Base-by-base conservation (phyloP, 2,888 invertebrate genomes). In the Ophion ellenae region DNA sequence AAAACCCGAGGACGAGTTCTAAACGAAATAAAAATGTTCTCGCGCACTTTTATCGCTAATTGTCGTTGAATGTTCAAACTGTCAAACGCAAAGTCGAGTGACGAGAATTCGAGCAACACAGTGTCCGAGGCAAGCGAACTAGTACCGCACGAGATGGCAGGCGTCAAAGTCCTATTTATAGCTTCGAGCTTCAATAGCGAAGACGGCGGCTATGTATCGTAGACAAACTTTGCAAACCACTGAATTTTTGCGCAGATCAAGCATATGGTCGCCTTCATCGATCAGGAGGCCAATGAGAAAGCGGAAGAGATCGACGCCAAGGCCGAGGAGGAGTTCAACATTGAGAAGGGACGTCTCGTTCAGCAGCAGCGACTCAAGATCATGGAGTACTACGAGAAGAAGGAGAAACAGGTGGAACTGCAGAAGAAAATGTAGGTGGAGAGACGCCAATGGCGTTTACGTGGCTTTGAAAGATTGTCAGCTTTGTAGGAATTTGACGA, bases 201-300 rank as follows among this genome's bases (percentile, higher is more conserved):
- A 14, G 47, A 40, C 47, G 67, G 20, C 4, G 11, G 32, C 10
- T 66, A 3, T 70, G 57, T 69, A 53, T 47, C 28, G 40, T 77
- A 66, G 67, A 69, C 59, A 61, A 69, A 53, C 81, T 71, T 20
- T 67, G 59, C 74, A 61, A 67, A 64, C 69, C 59, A 83, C 70
- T 69, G 74, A 63, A 66, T 83, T 74, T 81, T 91, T 94, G 47
- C 94, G 88, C 94, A 99, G 99, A 99, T 99, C 95, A 99, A 99
- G 96, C 99, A 99, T 95, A 99, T 99, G 99, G 99, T 99, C 98
- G 99, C 99, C 95, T 99, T 99, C 96, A 99, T 99, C 95, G 99
- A 99, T 95, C 99, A 99, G 96, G 99, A 99, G 95, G 99, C 99
- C 95, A 99, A 99, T 96, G 99, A 99, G 96, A 99, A 99, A 95